Evolutionary conservation across 2,113 vertebrate species (phyloP).

Genomic region (Perca fluviatilis): DNA sequence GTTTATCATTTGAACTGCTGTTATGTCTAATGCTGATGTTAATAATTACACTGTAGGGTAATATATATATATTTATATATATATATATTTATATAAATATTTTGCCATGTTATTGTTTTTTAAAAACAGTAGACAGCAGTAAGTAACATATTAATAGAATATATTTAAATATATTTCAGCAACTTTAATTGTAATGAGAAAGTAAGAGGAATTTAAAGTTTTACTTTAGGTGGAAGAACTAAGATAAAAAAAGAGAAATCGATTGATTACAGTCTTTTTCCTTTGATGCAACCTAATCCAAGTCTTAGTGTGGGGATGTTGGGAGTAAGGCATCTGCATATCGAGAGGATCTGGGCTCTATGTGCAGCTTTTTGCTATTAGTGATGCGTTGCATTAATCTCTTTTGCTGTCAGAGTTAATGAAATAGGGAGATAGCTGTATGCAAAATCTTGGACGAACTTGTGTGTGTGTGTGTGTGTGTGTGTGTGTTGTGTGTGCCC

Average conservation of each 20-base stretch:
- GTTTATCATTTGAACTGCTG: neutral
- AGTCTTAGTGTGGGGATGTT: constrained; percentile 73
- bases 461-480: constrained; percentile 12
- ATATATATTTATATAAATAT: too few species aligned
- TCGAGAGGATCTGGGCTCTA: constrained; percentile 59
- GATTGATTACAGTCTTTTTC: constrained; percentile 64
- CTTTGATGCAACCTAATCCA: constrained; percentile 79
- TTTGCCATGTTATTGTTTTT: neutral
- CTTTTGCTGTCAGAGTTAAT: constrained; percentile 72
- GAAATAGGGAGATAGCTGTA: constrained; percentile 50
- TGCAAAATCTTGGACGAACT: constrained; percentile 11
- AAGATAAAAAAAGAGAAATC: constrained; percentile 51
- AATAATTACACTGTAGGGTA: neutral
- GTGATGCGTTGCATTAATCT: constrained; percentile 67
- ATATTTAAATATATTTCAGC: neutral
- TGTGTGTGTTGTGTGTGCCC: constrained; percentile 17
- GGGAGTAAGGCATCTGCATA: constrained; percentile 73
- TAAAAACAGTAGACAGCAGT: neutral
- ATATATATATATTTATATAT: too few species aligned
- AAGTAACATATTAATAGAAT: neutral
- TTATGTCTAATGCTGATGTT: neutral
- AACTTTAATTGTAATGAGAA: constrained; percentile 13
- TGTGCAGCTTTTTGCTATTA: constrained; percentile 54
- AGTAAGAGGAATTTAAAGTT: constrained; percentile 53
- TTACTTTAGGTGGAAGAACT: constrained; percentile 59